Evolutionary conservation across 2,113 vertebrate species (phyloP), one percentile per base, ranked within the genome.

Genomic region (Lanius collurio): DNA sequence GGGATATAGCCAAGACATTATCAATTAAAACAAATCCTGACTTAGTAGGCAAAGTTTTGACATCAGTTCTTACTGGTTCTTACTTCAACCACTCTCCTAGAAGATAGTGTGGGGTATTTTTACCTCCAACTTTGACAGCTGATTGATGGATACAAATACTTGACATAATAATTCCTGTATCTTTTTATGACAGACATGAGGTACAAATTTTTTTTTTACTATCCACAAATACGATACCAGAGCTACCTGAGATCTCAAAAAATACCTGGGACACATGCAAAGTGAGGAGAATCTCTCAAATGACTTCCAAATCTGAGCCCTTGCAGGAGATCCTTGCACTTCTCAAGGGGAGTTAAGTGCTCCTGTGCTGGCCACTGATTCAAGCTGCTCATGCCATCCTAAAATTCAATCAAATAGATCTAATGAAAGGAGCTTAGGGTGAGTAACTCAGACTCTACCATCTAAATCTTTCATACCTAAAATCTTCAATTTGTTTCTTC

Each of bases 1-100:
- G 87, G 31, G 94, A 94, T 97, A 96, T 93, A 96, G 75, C 71
- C 84, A 93, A 95, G 89, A 83, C 83, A 60, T 49, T 96, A 95
- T 92, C 94, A 95, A 89, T 92, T 96, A 96, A 88, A 81, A 28
- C 13, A 88, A 93, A 90, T 60, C 75, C 65, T 94, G 85, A 73
- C 94, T 92, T 67, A 88, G 83, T 83, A 71, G 1, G 30, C 65
- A 93, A 55, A 83, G 49, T 90, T 98, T 98, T 92, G 81, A 89
- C 46, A 87, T 96, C 92, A 95, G 33, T 60, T 37, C 15, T 60
- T 60, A 37, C n/a, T 26, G 57, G 39, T 33, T 62, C 71, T 53
- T 95, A 85, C 70, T 60, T 92, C 94, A 92, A 47, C 14, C 49
- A 92, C 39, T 63, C 30, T 33, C 5, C 79, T 64, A 53, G 60